Percentiles rank a stretch among this genome's conserved stretches.
phyloP scores from a whole-genome alignment of 2,888 invertebrate genomes.

The Rosalia funebris region DNA sequence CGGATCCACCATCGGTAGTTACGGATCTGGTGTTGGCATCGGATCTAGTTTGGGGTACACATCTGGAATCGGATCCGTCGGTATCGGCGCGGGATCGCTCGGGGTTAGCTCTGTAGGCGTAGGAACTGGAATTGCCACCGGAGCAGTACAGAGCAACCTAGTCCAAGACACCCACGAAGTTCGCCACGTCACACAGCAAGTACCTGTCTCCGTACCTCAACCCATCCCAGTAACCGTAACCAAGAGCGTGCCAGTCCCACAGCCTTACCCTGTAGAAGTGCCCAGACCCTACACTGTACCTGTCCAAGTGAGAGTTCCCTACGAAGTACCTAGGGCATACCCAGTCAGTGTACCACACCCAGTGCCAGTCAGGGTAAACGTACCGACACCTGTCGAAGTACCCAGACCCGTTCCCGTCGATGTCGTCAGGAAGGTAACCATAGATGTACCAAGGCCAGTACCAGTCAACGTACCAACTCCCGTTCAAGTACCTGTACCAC shows the following conservation, averaged over 20 bases:
- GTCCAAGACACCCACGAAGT: conserved; percentile 40
- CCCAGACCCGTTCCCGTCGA: conserved; percentile 56
- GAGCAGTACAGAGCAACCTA: conserved; percentile 5
- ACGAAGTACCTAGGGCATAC: conserved; percentile 52
- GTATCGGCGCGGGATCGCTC: not conserved
- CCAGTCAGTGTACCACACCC: conserved; percentile 48
- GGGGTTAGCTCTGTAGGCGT: not conserved
- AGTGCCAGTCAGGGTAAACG: conserved; percentile 47
- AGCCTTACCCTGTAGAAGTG: conserved; percentile 50
- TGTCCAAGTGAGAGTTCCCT: conserved; percentile 47
- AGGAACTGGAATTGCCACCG: not conserved
- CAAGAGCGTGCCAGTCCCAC: conserved; percentile 49
- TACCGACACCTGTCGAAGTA: conserved; percentile 50
- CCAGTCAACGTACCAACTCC: conserved; percentile 50
- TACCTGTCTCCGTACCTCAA: conserved; percentile 46
- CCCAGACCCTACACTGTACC: conserved; percentile 44
- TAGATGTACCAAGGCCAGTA: conserved; percentile 51
- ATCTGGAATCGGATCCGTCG: conserved; percentile 1
- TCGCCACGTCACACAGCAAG: conserved; percentile 38
- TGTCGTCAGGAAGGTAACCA: conserved; percentile 45
- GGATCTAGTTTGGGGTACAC: conserved; percentile 1
- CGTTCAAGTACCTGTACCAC: conserved; percentile 48
- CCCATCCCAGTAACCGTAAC: conserved; percentile 41
- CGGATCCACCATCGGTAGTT: conserved; percentile 3
- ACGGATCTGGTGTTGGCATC: conserved; percentile 6